phyloP scores from a whole-genome alignment of 2,113 vertebrate genomes.

The Grus americana region DNA sequence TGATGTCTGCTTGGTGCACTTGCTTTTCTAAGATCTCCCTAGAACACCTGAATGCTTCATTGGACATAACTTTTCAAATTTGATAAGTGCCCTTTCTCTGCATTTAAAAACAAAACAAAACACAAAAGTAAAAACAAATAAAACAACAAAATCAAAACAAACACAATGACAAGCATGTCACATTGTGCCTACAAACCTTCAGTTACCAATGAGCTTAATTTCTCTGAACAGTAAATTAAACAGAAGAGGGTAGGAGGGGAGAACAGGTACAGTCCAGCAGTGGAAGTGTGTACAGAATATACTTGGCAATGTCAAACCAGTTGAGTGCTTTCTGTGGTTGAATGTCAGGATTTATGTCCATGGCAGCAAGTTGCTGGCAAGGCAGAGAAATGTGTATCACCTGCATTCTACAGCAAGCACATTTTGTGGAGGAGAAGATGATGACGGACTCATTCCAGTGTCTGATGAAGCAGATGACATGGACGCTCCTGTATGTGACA shows the following conservation, averaged over 20 bases:
- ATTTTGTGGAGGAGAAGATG: slow-evolving; percentile 93
- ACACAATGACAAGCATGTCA: slow-evolving; percentile 74
- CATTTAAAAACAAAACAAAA: slow-evolving; percentile 48
- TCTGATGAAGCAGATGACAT: slow-evolving; percentile 97
- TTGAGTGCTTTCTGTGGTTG: slow-evolving; percentile 86
- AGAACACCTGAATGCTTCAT: slow-evolving; percentile 76
- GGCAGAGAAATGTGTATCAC: slow-evolving; percentile 85
- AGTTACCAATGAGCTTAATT: slow-evolving; percentile 75
- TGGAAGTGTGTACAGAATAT: slow-evolving; percentile 73
- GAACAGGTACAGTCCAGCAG: slow-evolving; percentile 68
- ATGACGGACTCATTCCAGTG: slow-evolving; percentile 94
- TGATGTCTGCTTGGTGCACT: slow-evolving; percentile 70
- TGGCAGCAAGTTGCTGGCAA: slow-evolving; percentile 81
- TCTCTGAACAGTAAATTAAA: slow-evolving; percentile 58
- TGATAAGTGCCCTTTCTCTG: slow-evolving; percentile 81
- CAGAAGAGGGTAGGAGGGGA: slow-evolving; percentile 56
- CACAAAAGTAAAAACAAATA: not conserved
- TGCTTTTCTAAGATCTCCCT: slow-evolving; percentile 69
- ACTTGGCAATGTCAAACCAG: slow-evolving; percentile 81
- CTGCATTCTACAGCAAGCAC: slow-evolving; percentile 97
- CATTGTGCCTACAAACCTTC: slow-evolving; percentile 76
- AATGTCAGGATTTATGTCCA: slow-evolving; percentile 78
- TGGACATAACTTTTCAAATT: slow-evolving; percentile 70
- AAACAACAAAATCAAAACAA: not conserved
- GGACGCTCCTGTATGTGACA: slow-evolving; percentile 91